Conservation (phyloP, 2,113 vertebrate genomes). For the Collichthys lucidus region DNA sequence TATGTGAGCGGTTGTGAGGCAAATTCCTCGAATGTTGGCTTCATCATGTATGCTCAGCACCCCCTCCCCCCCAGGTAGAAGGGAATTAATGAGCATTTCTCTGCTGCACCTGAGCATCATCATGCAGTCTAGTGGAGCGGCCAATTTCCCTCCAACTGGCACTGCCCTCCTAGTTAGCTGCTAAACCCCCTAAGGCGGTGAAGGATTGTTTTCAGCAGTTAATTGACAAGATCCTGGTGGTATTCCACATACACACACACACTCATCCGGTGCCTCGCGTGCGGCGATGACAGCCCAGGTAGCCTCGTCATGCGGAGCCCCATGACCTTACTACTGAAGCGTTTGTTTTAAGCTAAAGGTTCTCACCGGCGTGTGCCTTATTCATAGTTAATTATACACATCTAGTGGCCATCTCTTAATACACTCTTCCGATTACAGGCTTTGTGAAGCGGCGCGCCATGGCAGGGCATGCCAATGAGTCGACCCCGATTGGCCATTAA, state of each 20-base stretch:
- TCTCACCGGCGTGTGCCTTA: slow-evolving; percentile 25
- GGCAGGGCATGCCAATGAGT: slow-evolving; percentile 11
- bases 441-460: slow-evolving; percentile 2
- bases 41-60: slow-evolving; percentile 49
- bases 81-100: slow-evolving; percentile 75
- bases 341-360: slow-evolving; percentile 45
- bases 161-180: slow-evolving; percentile 71
- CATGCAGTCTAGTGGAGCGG: slow-evolving; percentile 58
- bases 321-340: slow-evolving; percentile 37
- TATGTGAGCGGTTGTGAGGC: slow-evolving; percentile 33
- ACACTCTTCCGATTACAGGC: slow-evolving; percentile 37
- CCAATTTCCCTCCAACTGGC: slow-evolving; percentile 72
- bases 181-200: slow-evolving; percentile 64
- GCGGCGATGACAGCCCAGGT: neutral
- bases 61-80: slow-evolving; percentile 49
- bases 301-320: slow-evolving; percentile 20
- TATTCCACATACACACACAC: slow-evolving; percentile 49
- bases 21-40: slow-evolving; percentile 57
- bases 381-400: slow-evolving; percentile 53
- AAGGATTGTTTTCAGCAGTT: slow-evolving; percentile 73
- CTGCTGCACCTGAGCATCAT: slow-evolving; percentile 74
- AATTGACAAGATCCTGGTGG: slow-evolving; percentile 75
- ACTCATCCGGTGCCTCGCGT: neutral
- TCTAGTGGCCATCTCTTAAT: slow-evolving; percentile 28
- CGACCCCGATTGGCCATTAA: slow-evolving; percentile 22